Conservation (phyloP, 37 sponge, comb jelly and placozoan species). For the Spongilla lacustris region DNA sequence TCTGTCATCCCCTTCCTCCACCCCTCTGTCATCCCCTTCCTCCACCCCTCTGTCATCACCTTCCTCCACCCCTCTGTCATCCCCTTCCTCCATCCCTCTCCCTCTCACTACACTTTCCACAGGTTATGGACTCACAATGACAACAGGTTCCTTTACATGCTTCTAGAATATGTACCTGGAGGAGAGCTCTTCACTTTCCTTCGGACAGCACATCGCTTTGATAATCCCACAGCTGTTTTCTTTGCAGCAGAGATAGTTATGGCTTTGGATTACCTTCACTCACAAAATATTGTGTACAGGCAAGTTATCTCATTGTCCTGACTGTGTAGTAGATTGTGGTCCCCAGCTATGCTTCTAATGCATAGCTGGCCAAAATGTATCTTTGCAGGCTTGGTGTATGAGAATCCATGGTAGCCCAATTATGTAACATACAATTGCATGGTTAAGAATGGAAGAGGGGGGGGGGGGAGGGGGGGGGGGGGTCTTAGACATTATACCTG, state of each 20-base stretch:
- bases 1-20: neutral
- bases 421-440: no score
- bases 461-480: no score
- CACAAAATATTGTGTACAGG: conserved; percentile 85
- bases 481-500: no score
- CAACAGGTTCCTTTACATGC: conserved; percentile 92
- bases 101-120: neutral
- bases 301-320: neutral
- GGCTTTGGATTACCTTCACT: conserved; percentile 90
- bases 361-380: no score
- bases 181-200: conserved; percentile 97
- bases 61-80: neutral
- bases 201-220: conserved; percentile 80
- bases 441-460: no score
- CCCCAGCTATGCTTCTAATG: no score
- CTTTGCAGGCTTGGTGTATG: no score
- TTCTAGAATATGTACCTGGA: conserved; percentile 86
- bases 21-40: neutral
- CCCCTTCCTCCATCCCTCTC: neutral
- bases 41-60: neutral
- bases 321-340: neutral
- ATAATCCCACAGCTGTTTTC: conserved; percentile 72
- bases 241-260: conserved; percentile 94
- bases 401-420: neutral
- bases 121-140: conserved; percentile 90